Evolutionary conservation across 2,888 invertebrate species (phyloP), one percentile per base, ranked within the genome.

Genomic region (Podotricha telesiphe): DNA sequence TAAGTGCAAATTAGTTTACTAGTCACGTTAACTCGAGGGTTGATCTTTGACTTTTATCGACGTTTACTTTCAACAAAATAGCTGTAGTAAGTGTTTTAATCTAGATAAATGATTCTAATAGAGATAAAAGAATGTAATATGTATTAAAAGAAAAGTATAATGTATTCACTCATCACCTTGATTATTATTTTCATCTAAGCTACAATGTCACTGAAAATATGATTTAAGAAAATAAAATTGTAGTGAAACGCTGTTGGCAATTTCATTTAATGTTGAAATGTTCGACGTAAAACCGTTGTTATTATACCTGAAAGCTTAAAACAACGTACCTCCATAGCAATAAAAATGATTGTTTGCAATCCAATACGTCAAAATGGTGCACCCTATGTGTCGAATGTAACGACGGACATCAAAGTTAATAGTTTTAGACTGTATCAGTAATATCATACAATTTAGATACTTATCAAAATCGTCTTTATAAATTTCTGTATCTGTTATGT

Each of bases 1-100:
- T 63, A 70, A 66, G 73, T 65, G 63, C 51, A 67, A 75, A 80
- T 86, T 78, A 70, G 79, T 73, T 83, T 73, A 68, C 84, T 58
- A 75, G 80, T 80, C 87, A 87, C 87, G 86, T 86, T 71, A 73
- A 65, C 74, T 75, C 75, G 79, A 79, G 79, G 79, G 81, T 79
- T 80, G 79, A 82, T 74, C 82, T 80, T 79, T 81, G 84, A 87
- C 85, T 83, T 80, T 79, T 78, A 77, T 82, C 86, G 86, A 85
- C 87, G 85, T 86, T 86, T 83, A 59, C 42, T 59, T 59, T 42
- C 15, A 45, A 45, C 58, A 15, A 22, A 22, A 59, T 45, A 3
- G 22, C 4, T 10, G 22, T 59, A 59, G 22, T 42, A 10, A 58
- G 20, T 59, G 15, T 10, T 22, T 59, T 59, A 59, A 59, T 59